Evolutionary conservation across 2,113 vertebrate genomes (phyloP), one percentile per base, ranked within the genome.

Genomic region (Ia io): DNA sequence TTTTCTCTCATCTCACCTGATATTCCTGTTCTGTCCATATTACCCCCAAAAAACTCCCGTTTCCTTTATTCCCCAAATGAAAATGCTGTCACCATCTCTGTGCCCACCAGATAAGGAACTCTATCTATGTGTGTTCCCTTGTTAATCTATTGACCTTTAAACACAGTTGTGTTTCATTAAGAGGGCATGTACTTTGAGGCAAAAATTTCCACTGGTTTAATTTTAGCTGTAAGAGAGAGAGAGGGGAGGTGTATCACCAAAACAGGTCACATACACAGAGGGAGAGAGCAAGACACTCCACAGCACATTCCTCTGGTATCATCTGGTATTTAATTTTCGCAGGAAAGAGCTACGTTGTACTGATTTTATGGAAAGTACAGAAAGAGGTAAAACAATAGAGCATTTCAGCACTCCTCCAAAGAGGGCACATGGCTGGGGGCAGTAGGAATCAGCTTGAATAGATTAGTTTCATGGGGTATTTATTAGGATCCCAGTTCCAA

Each of bases 191-290:
- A 74, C 86, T 96, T 96, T 82, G 90, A 97, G 86, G 79, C 84
- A 96, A 96, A 96, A n/a, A 91, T 95, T 95, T 88, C 90, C 91
- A 91, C 95, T 95, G 88, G 90, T 96, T 96, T 97, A 95, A 97
- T 97, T 96, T 97, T 97, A 96, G 95, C 95, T 61, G 11, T 85
- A 37, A 88, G 87, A 82, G 73, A 35, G 53, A 56, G 12, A 90
- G 92, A 85, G 61, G 84, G 71, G 77, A 88, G 86, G 65, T 80
- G 42, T 47, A 88, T 96, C 90, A 90, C 88, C 76, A 82, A 96
- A 96, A 95, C 90, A 94, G 82, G 84, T 93, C 95, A 94, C 47
- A 42, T 65, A 91, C 73, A 40, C 51, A 63, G 13, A 90, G 16
- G 28, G 37, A 32, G 42, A 80, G 49, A 73, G 82, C 88, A 84